phyloP scores from a whole-genome alignment of 2,113 vertebrate species.

The Mola mola region DNA sequence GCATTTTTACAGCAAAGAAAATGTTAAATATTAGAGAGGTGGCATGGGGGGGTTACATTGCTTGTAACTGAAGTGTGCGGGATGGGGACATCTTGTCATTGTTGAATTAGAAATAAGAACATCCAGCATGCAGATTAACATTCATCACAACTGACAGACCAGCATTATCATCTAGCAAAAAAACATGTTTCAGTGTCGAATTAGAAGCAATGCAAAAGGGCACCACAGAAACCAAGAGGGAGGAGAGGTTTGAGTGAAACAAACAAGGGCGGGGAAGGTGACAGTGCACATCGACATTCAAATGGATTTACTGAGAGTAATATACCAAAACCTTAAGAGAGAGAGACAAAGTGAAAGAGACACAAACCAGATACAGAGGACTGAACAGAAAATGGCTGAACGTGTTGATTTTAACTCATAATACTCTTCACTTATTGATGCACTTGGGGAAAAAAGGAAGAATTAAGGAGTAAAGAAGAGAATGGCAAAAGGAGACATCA shows the following conservation, averaged over 20 bases:
- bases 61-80: constrained; percentile 92
- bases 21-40: constrained; percentile 92
- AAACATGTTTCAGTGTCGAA: constrained; percentile 47
- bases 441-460: constrained; percentile 39
- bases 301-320: constrained; percentile 41
- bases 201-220: constrained; percentile 61
- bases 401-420: constrained; percentile 46
- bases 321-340: constrained; percentile 54
- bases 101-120: constrained; percentile 86
- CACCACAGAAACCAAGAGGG: constrained; percentile 47
- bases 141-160: constrained; percentile 88
- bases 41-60: constrained; percentile 91
- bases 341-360: constrained; percentile 48
- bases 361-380: constrained; percentile 58
- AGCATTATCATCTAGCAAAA: constrained; percentile 85
- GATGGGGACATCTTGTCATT: constrained; percentile 90
- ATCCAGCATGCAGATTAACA: constrained; percentile 94
- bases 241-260: constrained; percentile 32
- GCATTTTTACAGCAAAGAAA: constrained; percentile 87
- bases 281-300: constrained; percentile 63
- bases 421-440: constrained; percentile 60
- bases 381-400: constrained; percentile 61
- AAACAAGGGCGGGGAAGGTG: constrained; percentile 44
- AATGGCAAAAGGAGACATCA: constrained; percentile 96
- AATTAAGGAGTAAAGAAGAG: constrained; percentile 62